Conservation (phyloP, 2,888 invertebrate species). For the Andrena trimmerana region DNA sequence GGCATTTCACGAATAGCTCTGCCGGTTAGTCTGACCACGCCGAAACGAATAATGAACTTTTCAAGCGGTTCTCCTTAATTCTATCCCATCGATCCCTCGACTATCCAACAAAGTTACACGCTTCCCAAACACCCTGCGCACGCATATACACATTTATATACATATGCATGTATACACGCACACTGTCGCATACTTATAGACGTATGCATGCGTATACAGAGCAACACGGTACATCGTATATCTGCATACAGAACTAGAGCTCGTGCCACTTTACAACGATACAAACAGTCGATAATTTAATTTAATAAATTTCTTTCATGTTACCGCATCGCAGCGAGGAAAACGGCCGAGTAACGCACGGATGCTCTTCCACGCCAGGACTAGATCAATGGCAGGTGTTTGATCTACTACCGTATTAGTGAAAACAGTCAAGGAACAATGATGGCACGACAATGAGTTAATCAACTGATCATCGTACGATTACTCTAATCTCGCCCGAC, state of each 20-base stretch:
- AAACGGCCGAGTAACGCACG: conserved; percentile 58
- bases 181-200: conserved; percentile 34
- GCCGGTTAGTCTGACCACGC: not conserved
- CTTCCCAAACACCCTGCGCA: conserved; percentile 25
- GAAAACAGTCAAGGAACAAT: conserved; percentile 57
- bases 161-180: conserved; percentile 56
- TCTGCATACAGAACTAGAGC: conserved; percentile 68
- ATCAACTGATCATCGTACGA: conserved; percentile 24
- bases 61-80: not conserved
- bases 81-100: not conserved
- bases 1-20: conserved; percentile 26
- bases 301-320: conserved; percentile 57
- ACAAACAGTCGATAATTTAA: conserved; percentile 77
- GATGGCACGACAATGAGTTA: conserved; percentile 53
- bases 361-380: conserved; percentile 19
- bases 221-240: conserved; percentile 46
- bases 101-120: conserved; percentile 26
- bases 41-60: conserved; percentile 16
- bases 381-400: conserved; percentile 58
- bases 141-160: conserved; percentile 41
- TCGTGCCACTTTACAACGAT: conserved; percentile 78
- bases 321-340: conserved; percentile 59
- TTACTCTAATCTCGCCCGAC: conserved; percentile 24
- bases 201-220: conserved; percentile 45
- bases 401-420: conserved; percentile 35